phyloP scores from a whole-genome alignment of 2,797 vertebrate species.

The Aplochiton taeniatus region DNA sequence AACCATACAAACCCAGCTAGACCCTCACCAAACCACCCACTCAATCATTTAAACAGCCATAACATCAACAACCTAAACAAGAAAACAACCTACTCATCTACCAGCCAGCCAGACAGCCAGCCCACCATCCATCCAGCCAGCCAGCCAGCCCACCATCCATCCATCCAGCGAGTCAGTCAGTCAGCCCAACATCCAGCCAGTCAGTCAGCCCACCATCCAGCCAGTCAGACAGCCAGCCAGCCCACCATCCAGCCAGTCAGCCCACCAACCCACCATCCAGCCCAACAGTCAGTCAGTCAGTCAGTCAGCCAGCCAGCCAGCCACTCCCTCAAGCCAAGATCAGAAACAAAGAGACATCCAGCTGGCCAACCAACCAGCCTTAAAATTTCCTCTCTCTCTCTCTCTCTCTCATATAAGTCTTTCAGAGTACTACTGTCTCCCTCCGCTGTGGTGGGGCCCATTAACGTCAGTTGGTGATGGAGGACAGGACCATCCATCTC shows the following conservation, averaged over 20 bases:
- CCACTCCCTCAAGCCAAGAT: background rate
- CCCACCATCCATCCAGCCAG: background rate
- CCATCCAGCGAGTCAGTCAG: too few relatives aligned
- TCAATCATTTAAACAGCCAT: too few relatives aligned
- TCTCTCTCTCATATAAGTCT: background rate
- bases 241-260: background rate
- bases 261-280: background rate
- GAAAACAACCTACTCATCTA: background rate
- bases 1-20: too few relatives aligned
- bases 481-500: conserved; percentile 54
- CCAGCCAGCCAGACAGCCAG: background rate
- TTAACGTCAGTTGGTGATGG: conserved; percentile 60
- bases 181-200: conserved; percentile 11
- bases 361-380: too few relatives aligned
- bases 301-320: background rate
- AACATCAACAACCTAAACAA: too few relatives aligned
- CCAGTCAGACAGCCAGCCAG: too few relatives aligned
- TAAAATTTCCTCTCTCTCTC: background rate
- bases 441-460: conserved; percentile 48
- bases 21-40: too few relatives aligned
- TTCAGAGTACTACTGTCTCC: conserved; percentile 12
- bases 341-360: conserved; percentile 21
- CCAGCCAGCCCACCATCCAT: conserved; percentile 6
- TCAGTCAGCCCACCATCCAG: background rate
- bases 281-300: background rate